A percentile compares a stretch with the other conserved stretches of the same genome.
Conservation (phyloP, 2,797 vertebrate species). For the Neosalanx taihuensis region DNA sequence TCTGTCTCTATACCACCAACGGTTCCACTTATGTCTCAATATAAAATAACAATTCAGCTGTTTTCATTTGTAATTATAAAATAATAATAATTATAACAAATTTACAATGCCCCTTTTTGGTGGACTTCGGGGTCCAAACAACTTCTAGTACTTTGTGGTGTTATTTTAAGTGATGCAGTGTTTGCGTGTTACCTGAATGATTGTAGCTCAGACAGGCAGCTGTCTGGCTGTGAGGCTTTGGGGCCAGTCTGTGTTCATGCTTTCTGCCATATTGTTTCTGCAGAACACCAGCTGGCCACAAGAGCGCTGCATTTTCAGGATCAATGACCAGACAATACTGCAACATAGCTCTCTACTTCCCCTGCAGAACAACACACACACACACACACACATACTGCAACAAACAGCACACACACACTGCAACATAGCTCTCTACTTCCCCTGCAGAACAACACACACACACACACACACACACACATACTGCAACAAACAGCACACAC, state of each 20-base stretch:
- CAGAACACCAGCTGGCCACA: conserved; percentile 16
- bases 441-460: too few species aligned
- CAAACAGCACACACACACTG: too few species aligned
- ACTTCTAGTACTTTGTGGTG: neutral
- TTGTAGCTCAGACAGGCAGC: neutral
- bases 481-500: too few species aligned
- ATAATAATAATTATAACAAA: neutral
- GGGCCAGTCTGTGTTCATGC: neutral
- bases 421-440: too few species aligned
- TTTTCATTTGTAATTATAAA: neutral
- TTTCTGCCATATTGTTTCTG: conserved; percentile 10
- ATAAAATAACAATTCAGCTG: neutral
- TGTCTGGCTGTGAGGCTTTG: neutral
- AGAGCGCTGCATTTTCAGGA: conserved; percentile 6
- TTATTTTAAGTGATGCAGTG: too few species aligned
- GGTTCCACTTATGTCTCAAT: conserved; percentile 1
- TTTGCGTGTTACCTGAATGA: too few species aligned
- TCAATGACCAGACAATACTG: neutral
- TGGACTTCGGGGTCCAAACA: too few species aligned
- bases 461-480: too few species aligned
- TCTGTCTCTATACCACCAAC: neutral
- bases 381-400: neutral
- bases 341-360: neutral
- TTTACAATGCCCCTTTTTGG: neutral
- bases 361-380: neutral